Evolutionary conservation across 2,888 invertebrate genomes (phyloP), one percentile per base, ranked within the genome.

Genomic region (Beris morrisii): DNA sequence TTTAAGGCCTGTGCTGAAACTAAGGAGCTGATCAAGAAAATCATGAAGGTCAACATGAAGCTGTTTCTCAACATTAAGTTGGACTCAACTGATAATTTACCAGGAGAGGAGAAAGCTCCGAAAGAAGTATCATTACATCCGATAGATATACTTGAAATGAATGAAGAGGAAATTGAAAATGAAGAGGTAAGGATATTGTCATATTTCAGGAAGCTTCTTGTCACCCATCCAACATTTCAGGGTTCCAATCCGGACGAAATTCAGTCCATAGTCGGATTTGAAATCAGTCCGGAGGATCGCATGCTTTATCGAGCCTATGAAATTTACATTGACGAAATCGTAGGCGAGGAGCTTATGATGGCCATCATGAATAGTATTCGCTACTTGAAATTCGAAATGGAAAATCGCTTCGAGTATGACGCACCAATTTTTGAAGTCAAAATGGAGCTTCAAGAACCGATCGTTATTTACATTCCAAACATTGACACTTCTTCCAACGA

Each of bases 361-460:
- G 84, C 84, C 5, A 82, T 83, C 9, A 76, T 79, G n/a, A 79
- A 72, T 4, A 79, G 78, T 61, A 38, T 75, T 4, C 73, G 72
- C 1, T 78, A 79, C 66, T 59, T 78, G 15, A 74, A 77, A 54
- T 72, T 75, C 71, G 78, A 79, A 69, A 73, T 79, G 13, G 79
- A 79, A 28, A 77, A 78, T 68, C 74, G 75, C 1, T 75, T 72
- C 52, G 77, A 76, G 38, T 71, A 74, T 43, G 74, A 78, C 69
- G 67, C 76, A 3, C 91, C 95, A 0, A 85, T 95, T 46, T 88
- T 94, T 79, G 90, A 92, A 80, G 85, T 94, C 2, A 79, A 85
- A 56, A 85, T 93, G 73, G 88, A 90, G 74, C 82, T 95, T 4
- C 86, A 86, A 70, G 88, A 88, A 70, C 89, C 89, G 38, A 84